A percentile compares a stretch with the other conserved stretches of the same genome.
Evolutionary conservation across 2,797 vertebrate genomes (phyloP).

Genomic region (Hypotaenidia philippensis): DNA sequence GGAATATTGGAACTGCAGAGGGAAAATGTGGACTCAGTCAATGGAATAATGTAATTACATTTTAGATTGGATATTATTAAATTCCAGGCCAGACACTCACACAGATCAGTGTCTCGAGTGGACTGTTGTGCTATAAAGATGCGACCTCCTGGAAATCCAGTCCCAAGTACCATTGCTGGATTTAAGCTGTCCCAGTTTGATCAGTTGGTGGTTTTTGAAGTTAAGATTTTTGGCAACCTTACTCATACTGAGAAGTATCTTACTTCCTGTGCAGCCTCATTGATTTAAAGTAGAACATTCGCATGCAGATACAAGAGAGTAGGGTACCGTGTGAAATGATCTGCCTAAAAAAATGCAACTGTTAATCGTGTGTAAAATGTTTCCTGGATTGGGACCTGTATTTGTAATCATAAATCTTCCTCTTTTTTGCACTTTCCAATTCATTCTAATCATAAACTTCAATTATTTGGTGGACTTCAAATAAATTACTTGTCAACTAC

Average conservation of each 20-base stretch:
- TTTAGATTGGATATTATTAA: background rate
- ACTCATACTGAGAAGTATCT: background rate
- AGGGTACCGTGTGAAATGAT: background rate
- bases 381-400: background rate
- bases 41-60: background rate
- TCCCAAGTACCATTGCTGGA: background rate
- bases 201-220: background rate
- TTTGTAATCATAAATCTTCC: background rate
- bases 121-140: background rate
- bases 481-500: conserved; percentile 64
- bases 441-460: conserved; percentile 34
- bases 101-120: background rate
- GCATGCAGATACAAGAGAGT: background rate
- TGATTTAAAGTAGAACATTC: conserved; percentile 18
- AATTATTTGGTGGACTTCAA: conserved; percentile 42
- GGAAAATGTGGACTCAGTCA: background rate
- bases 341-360: background rate
- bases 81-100: background rate
- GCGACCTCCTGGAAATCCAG: background rate
- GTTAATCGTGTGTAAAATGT: background rate
- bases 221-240: background rate
- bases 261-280: background rate
- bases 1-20: background rate
- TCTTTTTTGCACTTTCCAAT: background rate
- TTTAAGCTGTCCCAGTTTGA: background rate